phyloP scores from a whole-genome alignment of 1,140 invertebrate species.

The Eriosoma lanigerum region DNA sequence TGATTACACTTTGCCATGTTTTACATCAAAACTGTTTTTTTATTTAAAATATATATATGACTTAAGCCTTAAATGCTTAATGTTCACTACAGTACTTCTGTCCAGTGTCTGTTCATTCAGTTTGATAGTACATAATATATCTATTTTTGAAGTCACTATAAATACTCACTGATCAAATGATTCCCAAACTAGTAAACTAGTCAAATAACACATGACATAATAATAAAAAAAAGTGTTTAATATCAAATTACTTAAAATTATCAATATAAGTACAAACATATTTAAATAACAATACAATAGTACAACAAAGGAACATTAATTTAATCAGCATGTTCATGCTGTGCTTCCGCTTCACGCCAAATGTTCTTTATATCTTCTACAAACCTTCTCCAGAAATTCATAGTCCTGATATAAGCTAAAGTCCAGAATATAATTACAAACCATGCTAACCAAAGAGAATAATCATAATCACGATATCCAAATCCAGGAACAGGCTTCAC shows the following conservation, averaged over 20 bases:
- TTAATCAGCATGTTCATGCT: slow-evolving; percentile 72
- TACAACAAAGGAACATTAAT: slow-evolving; percentile 28
- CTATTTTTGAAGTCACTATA: slow-evolving; percentile 30
- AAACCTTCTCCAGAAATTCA: slow-evolving; percentile 71
- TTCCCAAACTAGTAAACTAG: slow-evolving; percentile 43
- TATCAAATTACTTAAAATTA: slow-evolving; percentile 5
- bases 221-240: slow-evolving; percentile 8
- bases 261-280: not conserved
- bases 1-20: not conserved
- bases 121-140: not conserved
- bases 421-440: slow-evolving; percentile 68
- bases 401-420: not conserved
- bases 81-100: not conserved
- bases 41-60: too few relatives aligned
- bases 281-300: slow-evolving; percentile 28
- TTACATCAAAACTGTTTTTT: not conserved
- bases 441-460: slow-evolving; percentile 81
- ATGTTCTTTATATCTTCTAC: slow-evolving; percentile 83
- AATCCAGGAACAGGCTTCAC: slow-evolving; percentile 75
- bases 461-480: slow-evolving; percentile 74
- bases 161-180: slow-evolving; percentile 12
- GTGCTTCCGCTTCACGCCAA: slow-evolving; percentile 87
- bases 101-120: too few relatives aligned
- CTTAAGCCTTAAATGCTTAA: too few relatives aligned
- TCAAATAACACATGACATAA: not conserved